Conservation (phyloP, 2,797 vertebrate species). For the Gastrophryne carolinensis region DNA sequence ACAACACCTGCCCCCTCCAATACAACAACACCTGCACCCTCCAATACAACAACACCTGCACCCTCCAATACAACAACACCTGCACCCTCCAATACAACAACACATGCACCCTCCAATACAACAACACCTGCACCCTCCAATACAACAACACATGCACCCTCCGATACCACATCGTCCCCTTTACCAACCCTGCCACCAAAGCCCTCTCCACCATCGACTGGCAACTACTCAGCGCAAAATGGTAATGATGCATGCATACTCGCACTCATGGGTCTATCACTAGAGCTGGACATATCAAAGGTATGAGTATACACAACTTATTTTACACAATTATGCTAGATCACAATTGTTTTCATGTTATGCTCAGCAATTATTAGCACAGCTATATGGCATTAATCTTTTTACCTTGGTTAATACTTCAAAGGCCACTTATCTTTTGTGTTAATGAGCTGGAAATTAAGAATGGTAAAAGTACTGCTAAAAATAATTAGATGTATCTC, state of each 20-base stretch:
- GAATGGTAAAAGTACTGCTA: too few species aligned
- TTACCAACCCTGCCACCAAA: slow-evolving; percentile 54
- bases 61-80: neutral
- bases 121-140: accelerated
- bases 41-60: neutral
- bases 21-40: neutral
- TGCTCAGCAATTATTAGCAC: too few species aligned
- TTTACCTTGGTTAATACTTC: too few species aligned
- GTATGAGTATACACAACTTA: slow-evolving; percentile 59
- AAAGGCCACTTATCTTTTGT: too few species aligned
- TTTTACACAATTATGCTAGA: too few species aligned
- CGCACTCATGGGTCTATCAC: slow-evolving; percentile 63
- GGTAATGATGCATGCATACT: slow-evolving; percentile 64
- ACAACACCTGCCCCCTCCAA: neutral
- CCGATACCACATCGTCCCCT: slow-evolving; percentile 2
- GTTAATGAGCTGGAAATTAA: too few species aligned
- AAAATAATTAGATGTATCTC: too few species aligned
- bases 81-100: neutral
- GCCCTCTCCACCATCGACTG: slow-evolving; percentile 56
- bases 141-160: neutral
- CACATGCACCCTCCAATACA: neutral
- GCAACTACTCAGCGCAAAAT: slow-evolving; percentile 60
- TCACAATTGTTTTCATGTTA: too few species aligned
- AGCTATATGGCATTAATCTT: too few species aligned
- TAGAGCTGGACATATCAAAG: slow-evolving; percentile 53